These are phyloP conservation scores for Ophion costatus DNA, from an alignment of 2,888 invertebrate genomes.

Conservation along the genomic window DNA sequence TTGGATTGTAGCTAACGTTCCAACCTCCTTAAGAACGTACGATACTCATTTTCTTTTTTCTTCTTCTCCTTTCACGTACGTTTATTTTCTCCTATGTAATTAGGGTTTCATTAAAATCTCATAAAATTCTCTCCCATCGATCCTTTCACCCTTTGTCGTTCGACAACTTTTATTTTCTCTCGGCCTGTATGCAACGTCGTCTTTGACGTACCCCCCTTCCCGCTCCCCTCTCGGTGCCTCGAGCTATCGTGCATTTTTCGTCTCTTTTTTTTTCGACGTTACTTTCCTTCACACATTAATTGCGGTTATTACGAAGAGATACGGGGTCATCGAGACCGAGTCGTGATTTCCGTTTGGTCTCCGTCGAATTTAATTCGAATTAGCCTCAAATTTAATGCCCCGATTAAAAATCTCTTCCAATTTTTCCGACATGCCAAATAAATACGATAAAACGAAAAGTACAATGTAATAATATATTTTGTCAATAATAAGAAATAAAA, in stretches of 20 bases:
- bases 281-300: background rate
- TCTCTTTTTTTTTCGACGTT: background rate
- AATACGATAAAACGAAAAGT: background rate
- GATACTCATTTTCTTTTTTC: too few species aligned
- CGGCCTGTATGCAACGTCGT: background rate
- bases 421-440: conserved; percentile 1
- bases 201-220: background rate
- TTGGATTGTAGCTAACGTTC: too few species aligned
- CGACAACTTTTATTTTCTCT: background rate
- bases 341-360: background rate
- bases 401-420: background rate
- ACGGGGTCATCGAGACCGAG: background rate
- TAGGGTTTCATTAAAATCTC: conserved; percentile 12
- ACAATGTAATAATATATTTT: too few species aligned
- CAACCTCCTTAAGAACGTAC: background rate
- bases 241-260: background rate
- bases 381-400: too few species aligned
- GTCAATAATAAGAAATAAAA: too few species aligned
- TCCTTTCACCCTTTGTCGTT: background rate
- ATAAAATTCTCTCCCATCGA: conserved; percentile 2
- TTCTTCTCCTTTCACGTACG: background rate
- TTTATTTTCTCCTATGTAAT: background rate
- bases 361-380: too few species aligned
- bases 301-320: background rate
- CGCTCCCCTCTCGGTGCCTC: background rate